These are phyloP conservation scores for Grammomys dolichurus DNA, from an alignment of 2,113 vertebrate genomes.

Conservation along the genomic window DNA sequence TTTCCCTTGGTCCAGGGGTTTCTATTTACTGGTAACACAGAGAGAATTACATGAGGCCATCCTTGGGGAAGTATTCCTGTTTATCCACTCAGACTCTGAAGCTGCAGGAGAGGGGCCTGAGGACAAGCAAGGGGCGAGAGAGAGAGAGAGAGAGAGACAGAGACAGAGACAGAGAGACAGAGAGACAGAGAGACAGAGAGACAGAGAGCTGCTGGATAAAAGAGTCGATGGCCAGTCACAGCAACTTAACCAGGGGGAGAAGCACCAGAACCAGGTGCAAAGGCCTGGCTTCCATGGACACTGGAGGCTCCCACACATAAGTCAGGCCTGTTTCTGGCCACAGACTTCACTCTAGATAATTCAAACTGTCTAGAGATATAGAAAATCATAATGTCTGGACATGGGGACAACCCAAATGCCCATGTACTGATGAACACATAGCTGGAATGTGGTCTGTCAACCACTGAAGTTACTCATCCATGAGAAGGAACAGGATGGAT, in stretches of 20 bases:
- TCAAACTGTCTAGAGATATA: background rate
- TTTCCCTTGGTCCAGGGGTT: background rate
- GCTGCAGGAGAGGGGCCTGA: background rate
- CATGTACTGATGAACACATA: background rate
- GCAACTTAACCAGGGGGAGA: background rate
- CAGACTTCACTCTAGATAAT: background rate
- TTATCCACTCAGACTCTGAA: background rate
- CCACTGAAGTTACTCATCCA: background rate
- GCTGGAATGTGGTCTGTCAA: background rate
- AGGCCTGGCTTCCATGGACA: background rate
- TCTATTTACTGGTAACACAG: background rate
- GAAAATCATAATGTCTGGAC: background rate
- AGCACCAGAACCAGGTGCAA: background rate
- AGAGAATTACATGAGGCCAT: background rate
- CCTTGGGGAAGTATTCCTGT: background rate
- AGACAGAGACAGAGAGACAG: too few species aligned
- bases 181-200: too few species aligned
- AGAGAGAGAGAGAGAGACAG: too few species aligned
- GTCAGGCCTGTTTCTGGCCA: background rate
- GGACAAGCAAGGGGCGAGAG: background rate
- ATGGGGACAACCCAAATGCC: background rate
- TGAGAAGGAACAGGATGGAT: background rate
- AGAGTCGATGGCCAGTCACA: background rate
- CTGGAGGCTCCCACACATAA: background rate
- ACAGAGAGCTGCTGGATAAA: background rate